Conservation (phyloP, 2,888 invertebrate genomes). For the Ctenicera cuprea region DNA sequence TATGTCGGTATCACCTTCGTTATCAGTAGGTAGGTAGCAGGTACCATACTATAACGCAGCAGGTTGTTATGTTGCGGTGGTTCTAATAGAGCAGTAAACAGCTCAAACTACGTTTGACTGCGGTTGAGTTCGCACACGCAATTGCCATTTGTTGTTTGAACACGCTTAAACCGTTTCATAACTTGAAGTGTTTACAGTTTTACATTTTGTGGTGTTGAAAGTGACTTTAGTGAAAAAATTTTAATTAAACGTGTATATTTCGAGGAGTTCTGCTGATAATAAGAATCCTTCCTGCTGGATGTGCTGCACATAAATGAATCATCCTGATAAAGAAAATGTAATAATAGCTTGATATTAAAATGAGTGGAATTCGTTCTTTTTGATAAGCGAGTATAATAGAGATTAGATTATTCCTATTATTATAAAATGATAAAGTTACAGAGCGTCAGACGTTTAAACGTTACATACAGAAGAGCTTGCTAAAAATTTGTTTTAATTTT, state of each 20-base stretch:
- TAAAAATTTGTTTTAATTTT: neutral
- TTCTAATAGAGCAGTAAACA: slow-evolving; percentile 21
- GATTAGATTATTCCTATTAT: slow-evolving; percentile 25
- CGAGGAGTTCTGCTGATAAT: too few species aligned
- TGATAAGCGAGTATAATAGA: neutral
- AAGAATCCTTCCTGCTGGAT: too few species aligned
- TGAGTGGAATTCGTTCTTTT: too few species aligned
- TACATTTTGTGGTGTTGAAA: neutral
- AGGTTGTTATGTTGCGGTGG: slow-evolving; percentile 8
- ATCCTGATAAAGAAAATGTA: too few species aligned
- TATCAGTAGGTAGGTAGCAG: slow-evolving; percentile 7
- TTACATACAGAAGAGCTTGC: too few species aligned
- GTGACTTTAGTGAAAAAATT: neutral
- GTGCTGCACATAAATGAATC: too few species aligned
- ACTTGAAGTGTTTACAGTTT: neutral
- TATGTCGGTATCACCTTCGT: slow-evolving; percentile 14
- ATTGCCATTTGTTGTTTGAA: neutral
- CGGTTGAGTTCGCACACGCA: slow-evolving; percentile 5
- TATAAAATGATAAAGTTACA: neutral
- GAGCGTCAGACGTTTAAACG: neutral
- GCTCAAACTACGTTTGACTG: slow-evolving; percentile 22
- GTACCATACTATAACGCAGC: neutral
- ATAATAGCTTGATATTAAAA: too few species aligned
- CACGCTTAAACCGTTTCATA: neutral
- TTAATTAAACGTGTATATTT: neutral